Base-by-base conservation (phyloP, 1,140 invertebrate species). In the Cydia amplana region DNA sequence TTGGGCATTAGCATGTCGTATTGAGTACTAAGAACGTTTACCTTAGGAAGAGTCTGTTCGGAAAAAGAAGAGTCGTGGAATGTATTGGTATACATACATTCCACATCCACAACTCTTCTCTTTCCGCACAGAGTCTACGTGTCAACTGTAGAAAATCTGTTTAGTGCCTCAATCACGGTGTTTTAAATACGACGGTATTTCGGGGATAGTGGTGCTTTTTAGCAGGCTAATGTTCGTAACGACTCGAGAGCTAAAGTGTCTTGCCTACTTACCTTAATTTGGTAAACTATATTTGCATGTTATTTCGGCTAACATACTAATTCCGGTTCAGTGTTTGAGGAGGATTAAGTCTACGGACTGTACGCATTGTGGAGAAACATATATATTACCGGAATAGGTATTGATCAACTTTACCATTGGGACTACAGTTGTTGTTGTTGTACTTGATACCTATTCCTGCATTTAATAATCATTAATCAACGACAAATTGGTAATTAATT, bases 401-500 rank as follows among this genome's bases (percentile, higher is more conserved):
- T 16, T 4, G 14, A 16, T 49, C 12, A 16, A 49, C 46, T 49
- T 9, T 14, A 46, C 14, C 43, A 46, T 32, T 6, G 32, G 32
- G 32, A 49, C 46, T 49, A 49, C n/a, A 25, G 25, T 20, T 64
- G 23, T 20, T 60, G 0, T 64, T 2, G 2, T 64, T 5, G 23
- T 64, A 64, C 25, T 64, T 2, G 20, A 20, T 64, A 32, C 20
- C 74, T 74, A 75, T 73, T 74, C 49, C 32, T 43, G 72, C 65
- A 64, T 32, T 73, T 60, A 72, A 67, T 64, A 73, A 55, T 55
- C n/a, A 72, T 63, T 64, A 73, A 55, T 55, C n/a, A 55, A n/a
- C 16, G 16, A 55, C 51, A 18, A 55, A 55, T 18, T 55, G 20
- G 28, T 72, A 49, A 72, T 49, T 80, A 78, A 80, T 80, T 78